Conservation (phyloP, 1,140 invertebrate species). For the Mercenaria mercenaria region DNA sequence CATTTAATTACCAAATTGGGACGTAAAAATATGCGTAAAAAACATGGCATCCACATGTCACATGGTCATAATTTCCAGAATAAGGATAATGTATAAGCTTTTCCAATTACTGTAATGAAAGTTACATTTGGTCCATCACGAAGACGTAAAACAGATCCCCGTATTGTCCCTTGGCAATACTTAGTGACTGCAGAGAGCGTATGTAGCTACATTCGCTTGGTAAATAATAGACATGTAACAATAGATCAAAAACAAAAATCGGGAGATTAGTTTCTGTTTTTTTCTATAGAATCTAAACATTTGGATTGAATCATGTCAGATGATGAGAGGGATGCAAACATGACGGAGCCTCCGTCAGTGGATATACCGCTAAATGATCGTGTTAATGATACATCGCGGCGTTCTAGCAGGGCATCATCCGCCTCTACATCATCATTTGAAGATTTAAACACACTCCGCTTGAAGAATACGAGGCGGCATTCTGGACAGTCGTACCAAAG, state of each 20-base stretch:
- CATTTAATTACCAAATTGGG: slow-evolving; percentile 34
- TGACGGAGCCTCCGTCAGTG: slow-evolving; percentile 9
- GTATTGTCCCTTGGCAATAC: not conserved
- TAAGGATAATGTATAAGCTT: not conserved
- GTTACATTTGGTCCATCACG: not conserved
- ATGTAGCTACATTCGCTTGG: not conserved
- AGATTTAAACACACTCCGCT: slow-evolving; percentile 22
- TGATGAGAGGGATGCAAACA: not conserved
- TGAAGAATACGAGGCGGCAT: not conserved
- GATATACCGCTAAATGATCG: slow-evolving; percentile 56
- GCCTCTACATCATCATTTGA: slow-evolving; percentile 62
- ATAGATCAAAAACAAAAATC: slow-evolving; percentile 43
- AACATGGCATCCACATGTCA: not conserved
- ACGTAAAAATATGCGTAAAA: not conserved
- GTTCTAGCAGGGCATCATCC: slow-evolving; percentile 36
- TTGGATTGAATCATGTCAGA: slow-evolving; percentile 37
- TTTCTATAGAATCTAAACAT: not conserved
- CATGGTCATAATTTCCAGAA: not conserved
- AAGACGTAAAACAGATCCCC: slow-evolving; percentile 26
- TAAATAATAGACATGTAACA: not conserved
- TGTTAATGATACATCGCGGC: not conserved
- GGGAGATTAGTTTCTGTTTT: not conserved
- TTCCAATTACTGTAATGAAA: slow-evolving; percentile 39
- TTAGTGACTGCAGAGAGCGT: not conserved
- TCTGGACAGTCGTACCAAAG: slow-evolving; percentile 31